Percentiles rank a stretch among this genome's conserved stretches.
Evolutionary conservation across 2,888 invertebrate species (phyloP).

Genomic region (Trichopria drosophilae): DNA sequence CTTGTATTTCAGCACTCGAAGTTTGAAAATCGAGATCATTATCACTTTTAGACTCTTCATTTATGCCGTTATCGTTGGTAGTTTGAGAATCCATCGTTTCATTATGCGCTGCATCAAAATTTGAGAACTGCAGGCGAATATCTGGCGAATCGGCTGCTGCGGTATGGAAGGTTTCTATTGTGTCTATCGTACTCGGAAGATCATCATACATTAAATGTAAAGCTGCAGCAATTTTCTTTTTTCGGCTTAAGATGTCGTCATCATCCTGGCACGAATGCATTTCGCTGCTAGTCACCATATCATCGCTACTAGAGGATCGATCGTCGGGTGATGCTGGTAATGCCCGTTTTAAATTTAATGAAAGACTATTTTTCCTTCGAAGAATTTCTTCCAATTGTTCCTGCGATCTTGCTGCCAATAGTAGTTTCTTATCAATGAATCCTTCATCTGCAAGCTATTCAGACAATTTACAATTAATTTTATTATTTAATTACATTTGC

Average conservation of each 20-base stretch:
- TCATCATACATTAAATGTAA: constrained; percentile 48
- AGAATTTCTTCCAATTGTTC: constrained; percentile 62
- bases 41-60: constrained; percentile 29
- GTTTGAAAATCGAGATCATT: constrained; percentile 38
- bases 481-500: not conserved
- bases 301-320: constrained; percentile 43
- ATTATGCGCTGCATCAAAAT: constrained; percentile 15
- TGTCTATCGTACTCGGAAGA: constrained; percentile 52
- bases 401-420: constrained; percentile 59
- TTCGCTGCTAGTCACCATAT: constrained; percentile 43
- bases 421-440: constrained; percentile 54
- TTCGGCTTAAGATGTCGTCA: constrained; percentile 42
- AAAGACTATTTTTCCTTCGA: constrained; percentile 66
- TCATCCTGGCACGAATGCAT: constrained; percentile 30
- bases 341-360: constrained; percentile 68
- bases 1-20: constrained; percentile 35
- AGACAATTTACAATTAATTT: constrained; percentile 6
- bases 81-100: not conserved
- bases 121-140: constrained; percentile 29
- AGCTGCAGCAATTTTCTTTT: constrained; percentile 51
- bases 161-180: constrained; percentile 74
- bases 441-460: constrained; percentile 46
- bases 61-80: not conserved
- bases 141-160: constrained; percentile 65
- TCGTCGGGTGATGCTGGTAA: constrained; percentile 58